A percentile compares a stretch with the other conserved stretches of the same genome.
Conservation (phyloP, 2,888 invertebrate genomes). For the Lutraria lutraria region DNA sequence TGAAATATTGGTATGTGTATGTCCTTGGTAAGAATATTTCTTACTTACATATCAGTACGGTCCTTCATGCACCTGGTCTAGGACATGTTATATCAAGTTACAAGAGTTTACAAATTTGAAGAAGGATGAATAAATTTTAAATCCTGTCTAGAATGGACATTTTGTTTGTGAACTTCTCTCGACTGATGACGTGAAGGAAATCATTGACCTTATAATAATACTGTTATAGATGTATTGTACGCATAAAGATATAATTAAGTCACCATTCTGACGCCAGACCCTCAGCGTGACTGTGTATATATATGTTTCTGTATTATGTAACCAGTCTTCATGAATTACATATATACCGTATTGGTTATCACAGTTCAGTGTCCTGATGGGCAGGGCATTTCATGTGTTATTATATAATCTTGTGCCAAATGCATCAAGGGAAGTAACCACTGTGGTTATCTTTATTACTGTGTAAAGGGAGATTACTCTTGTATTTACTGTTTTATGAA, state of each 20-base stretch:
- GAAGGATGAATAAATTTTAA: neutral
- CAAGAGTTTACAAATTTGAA: neutral
- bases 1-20: neutral
- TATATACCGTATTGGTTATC: neutral
- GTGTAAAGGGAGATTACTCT: neutral
- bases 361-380: no score
- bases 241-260: neutral
- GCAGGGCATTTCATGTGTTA: no score
- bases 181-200: neutral
- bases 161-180: neutral
- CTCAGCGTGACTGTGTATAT: neutral
- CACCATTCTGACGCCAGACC: neutral
- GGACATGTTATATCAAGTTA: neutral
- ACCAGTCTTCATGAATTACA: neutral
- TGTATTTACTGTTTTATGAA: neutral
- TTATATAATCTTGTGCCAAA: neutral
- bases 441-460: neutral
- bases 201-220: neutral
- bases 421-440: neutral
- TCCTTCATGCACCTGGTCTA: neutral
- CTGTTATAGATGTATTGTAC: neutral
- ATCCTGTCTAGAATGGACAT: neutral
- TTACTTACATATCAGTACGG: neutral
- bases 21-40: no score
- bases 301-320: neutral